phyloP scores from a whole-genome alignment of 2,888 invertebrate genomes.

The Calliphora vomitoria region DNA sequence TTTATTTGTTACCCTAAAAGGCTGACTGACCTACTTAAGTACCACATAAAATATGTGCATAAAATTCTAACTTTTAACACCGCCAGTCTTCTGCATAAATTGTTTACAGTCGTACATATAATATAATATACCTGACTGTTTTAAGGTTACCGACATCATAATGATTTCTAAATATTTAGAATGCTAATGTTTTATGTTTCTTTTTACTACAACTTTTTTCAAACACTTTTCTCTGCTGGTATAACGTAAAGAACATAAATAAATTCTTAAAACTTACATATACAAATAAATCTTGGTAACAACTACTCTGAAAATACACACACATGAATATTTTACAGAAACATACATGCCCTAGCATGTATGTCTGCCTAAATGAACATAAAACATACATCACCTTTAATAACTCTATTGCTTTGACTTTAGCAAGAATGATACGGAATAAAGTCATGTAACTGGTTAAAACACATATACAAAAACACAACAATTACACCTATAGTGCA shows the following conservation, averaged over 20 bases:
- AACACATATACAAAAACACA: neutral
- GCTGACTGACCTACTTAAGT: conserved; percentile 50
- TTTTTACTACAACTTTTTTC: neutral
- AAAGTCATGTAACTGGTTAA: neutral
- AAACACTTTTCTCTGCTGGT: conserved; percentile 10
- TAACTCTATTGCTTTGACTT: conserved; percentile 60
- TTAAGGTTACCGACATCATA: conserved; percentile 49
- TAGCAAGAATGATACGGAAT: conserved; percentile 6
- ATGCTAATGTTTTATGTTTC: conserved; percentile 29
- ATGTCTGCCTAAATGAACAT: neutral
- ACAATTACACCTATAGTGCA: conserved; percentile 7
- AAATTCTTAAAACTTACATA: conserved; percentile 45
- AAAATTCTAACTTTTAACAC: conserved; percentile 45
- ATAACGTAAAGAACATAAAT: conserved; percentile 47
- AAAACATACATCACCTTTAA: conserved; percentile 64
- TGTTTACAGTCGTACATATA: neutral
- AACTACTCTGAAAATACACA: conserved; percentile 22
- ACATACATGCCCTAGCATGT: neutral
- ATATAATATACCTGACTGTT: neutral
- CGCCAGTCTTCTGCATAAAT: conserved; percentile 16
- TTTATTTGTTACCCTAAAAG: neutral
- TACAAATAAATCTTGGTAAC: conserved; percentile 57
- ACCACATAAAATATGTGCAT: conserved; percentile 45
- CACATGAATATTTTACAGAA: conserved; percentile 1
- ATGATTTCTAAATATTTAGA: conserved; percentile 58